Evolutionary conservation across 1,140 invertebrate species (phyloP).

Genomic region (Harpegnathos saltator): DNA sequence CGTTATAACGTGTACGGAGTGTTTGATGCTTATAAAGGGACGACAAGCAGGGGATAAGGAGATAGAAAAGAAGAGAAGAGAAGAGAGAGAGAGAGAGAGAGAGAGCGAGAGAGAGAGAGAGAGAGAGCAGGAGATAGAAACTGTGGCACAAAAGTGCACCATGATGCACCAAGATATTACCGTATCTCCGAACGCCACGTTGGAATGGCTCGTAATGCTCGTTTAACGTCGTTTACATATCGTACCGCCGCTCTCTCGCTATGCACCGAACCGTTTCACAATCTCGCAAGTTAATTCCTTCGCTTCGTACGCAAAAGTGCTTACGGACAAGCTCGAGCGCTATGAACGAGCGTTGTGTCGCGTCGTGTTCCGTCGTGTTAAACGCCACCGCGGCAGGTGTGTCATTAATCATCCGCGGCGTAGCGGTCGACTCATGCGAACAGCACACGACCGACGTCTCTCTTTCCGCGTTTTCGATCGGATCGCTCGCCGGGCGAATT

Average conservation of each 20-base stretch:
- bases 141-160: slow-evolving; percentile 30
- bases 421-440: too few species aligned
- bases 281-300: slow-evolving; percentile 18
- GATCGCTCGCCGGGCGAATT: too few species aligned
- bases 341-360: too few species aligned
- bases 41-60: background rate
- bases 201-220: slow-evolving; percentile 22
- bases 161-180: slow-evolving; percentile 26
- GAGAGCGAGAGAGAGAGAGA: background rate
- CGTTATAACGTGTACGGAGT: background rate
- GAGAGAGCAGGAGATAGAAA: background rate
- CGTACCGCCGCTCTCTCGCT: background rate
- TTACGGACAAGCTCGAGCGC: too few species aligned
- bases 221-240: slow-evolving; percentile 20
- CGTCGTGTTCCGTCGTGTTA: too few species aligned
- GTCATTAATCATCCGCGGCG: too few species aligned
- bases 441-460: too few species aligned
- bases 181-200: slow-evolving; percentile 24
- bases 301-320: background rate
- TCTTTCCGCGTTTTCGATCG: too few species aligned
- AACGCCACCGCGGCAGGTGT: too few species aligned
- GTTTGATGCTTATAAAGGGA: background rate
- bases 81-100: too few species aligned
- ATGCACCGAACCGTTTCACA: slow-evolving; percentile 8
- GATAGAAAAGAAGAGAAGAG: background rate